Evolutionary conservation across 2,797 vertebrate genomes (phyloP), one percentile per base, ranked within the genome.

Genomic region (Mionectes olivaceus): DNA sequence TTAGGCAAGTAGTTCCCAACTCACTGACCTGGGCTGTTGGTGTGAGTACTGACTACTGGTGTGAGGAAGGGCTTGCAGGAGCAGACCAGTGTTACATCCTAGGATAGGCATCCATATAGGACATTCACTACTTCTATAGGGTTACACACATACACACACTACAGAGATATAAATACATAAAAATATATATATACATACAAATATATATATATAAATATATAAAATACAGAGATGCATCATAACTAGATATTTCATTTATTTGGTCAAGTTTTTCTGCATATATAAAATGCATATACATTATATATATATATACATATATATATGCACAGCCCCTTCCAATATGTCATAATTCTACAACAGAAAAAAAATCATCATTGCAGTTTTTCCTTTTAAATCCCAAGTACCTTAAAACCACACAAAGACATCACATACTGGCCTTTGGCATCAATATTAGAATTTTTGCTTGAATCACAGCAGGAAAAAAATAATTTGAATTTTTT

Each of bases 51-150:
- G 59, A 85, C 92, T 82, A 82, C 92, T 93, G 30, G 82, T 56
- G 0, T 69, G 65, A 95, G 94, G 44, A 95, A 96, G 94, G 95
- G 87, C 90, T 91, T 96, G 69, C 89, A 96, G 94, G 94, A 94
- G 80, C 85, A 95, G 94, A 95, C 82, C 80, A 83, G 87, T 70
- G 83, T 49, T 61, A 83, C 59, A 85, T 60, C 35, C 52, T 68
- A 82, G 53, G 67, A 83, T 70, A 86, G 63, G 61, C 47, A 92
- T 65, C 89, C 88, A 56, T 59, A 49, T 37, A 63, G 44, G 37
- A 87, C 63, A 81, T 64, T 7, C 68, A 64, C 75, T 85, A 83
- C 6, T 86, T 95, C 92, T 79, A 91, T 1, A 81, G 82, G 91
- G 76, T 67, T 65, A 94, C 56, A 70, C 35, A 81, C 46, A 55